phyloP scores from a whole-genome alignment of 2,113 vertebrate genomes.

The Murina feae region DNA sequence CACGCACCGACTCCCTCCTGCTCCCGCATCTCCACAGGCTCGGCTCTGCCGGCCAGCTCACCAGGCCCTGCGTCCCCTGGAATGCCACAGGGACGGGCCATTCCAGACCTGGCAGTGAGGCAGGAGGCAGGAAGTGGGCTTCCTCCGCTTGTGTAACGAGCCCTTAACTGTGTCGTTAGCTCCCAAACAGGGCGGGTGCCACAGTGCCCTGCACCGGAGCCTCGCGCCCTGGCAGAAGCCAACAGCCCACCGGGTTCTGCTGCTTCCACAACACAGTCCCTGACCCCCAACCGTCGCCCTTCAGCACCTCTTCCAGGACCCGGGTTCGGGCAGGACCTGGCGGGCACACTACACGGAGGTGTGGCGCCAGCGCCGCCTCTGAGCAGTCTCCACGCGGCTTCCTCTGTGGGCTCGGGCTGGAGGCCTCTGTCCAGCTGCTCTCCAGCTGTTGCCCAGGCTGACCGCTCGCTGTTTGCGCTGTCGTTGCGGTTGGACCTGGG shows the following conservation, averaged over 20 bases:
- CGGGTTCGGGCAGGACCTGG: neutral
- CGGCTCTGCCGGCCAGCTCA: slow-evolving; percentile 62
- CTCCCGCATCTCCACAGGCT: slow-evolving; percentile 63
- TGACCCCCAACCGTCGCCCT: neutral
- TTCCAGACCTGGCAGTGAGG: neutral
- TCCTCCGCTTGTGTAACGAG: neutral
- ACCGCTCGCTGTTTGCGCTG: neutral
- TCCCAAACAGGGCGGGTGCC: neutral
- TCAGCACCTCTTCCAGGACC: neutral
- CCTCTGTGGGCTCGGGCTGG: neutral
- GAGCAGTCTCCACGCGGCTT: neutral
- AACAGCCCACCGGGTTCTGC: neutral
- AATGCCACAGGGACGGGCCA: neutral
- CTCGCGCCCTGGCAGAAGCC: neutral
- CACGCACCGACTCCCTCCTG: slow-evolving; percentile 48
- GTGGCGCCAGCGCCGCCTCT: neutral
- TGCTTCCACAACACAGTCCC: neutral
- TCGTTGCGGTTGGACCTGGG: neutral
- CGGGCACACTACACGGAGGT: neutral
- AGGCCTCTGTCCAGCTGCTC: neutral
- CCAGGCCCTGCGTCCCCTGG: slow-evolving; percentile 22
- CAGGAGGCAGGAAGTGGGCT: neutral
- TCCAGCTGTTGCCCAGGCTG: neutral
- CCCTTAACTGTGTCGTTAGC: neutral
- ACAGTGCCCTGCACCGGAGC: fast-evolving